Evolutionary conservation across 2,888 invertebrate species (phyloP).

Genomic region (Stenodema calcarata): DNA sequence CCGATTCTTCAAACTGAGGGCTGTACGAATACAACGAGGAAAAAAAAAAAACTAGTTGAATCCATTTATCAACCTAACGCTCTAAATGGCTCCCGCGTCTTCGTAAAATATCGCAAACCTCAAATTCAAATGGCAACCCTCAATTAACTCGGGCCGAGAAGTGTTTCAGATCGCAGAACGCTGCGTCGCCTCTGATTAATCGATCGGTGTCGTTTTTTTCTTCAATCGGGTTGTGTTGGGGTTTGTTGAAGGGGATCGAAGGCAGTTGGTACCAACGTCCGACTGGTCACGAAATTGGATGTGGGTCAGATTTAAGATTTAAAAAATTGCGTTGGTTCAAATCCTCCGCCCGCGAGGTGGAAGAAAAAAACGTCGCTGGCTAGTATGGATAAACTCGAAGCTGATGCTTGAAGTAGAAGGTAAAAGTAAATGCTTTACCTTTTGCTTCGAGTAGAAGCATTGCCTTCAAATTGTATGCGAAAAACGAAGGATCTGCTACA

Average conservation of each 20-base stretch:
- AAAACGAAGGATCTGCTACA: no score
- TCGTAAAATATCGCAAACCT: background rate
- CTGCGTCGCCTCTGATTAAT: background rate
- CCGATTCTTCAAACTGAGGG: background rate
- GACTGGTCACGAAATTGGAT: background rate
- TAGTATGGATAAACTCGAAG: no score
- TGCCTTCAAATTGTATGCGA: background rate
- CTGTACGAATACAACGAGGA: background rate
- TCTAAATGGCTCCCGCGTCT: background rate
- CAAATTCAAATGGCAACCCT: background rate
- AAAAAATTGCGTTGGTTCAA: background rate
- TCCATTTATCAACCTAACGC: background rate
- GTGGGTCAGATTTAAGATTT: background rate
- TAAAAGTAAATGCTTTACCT: no score
- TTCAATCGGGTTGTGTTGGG: no score
- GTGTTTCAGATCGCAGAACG: background rate
- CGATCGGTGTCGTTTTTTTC: background rate
- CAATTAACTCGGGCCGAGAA: background rate
- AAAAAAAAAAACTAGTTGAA: background rate
- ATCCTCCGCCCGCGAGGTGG: background rate
- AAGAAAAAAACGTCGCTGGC: background rate
- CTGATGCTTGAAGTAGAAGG: no score
- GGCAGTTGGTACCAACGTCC: no score
- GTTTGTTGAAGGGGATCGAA: background rate
- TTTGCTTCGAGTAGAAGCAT: background rate